Evolutionary conservation across 2,797 vertebrate genomes (phyloP).

Genomic region (Enteromius viviparus): DNA sequence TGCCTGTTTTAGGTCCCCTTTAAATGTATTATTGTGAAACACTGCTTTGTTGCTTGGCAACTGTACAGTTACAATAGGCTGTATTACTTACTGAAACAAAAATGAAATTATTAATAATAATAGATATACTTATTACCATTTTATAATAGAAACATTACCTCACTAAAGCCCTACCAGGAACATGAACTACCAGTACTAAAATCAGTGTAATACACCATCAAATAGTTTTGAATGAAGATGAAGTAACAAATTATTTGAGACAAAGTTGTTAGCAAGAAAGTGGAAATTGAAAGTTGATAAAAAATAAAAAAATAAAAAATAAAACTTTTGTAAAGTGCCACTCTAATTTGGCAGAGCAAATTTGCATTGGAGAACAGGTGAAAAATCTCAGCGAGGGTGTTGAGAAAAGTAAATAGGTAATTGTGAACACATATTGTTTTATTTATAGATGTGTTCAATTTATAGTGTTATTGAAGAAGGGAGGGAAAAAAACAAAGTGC

Average conservation of each 20-base stretch:
- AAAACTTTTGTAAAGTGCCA: neutral
- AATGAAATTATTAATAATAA: neutral
- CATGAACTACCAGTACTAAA: neutral
- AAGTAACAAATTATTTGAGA: neutral
- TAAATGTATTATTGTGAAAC: neutral
- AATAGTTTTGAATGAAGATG: neutral
- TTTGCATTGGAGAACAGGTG: neutral
- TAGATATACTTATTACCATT: neutral
- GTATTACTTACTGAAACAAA: neutral
- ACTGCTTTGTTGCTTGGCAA: neutral
- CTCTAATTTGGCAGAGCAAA: slow-evolving; percentile 8
- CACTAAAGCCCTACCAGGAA: neutral
- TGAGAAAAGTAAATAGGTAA: neutral
- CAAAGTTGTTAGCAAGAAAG: neutral
- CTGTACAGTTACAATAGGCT: neutral
- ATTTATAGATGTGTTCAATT: slow-evolving; percentile 27
- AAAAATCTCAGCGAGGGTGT: slow-evolving; percentile 11
- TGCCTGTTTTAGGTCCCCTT: too few species aligned
- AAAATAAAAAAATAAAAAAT: neutral
- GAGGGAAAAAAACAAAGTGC: slow-evolving; percentile 7
- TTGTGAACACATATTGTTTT: slow-evolving; percentile 14
- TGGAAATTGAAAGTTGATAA: neutral
- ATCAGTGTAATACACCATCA: neutral
- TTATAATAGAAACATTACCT: neutral
- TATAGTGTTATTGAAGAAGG: neutral